A percentile compares a stretch with the other conserved stretches of the same genome.
Evolutionary conservation across 2,888 invertebrate species (phyloP).

Genomic region (Synanthedon vespiformis): DNA sequence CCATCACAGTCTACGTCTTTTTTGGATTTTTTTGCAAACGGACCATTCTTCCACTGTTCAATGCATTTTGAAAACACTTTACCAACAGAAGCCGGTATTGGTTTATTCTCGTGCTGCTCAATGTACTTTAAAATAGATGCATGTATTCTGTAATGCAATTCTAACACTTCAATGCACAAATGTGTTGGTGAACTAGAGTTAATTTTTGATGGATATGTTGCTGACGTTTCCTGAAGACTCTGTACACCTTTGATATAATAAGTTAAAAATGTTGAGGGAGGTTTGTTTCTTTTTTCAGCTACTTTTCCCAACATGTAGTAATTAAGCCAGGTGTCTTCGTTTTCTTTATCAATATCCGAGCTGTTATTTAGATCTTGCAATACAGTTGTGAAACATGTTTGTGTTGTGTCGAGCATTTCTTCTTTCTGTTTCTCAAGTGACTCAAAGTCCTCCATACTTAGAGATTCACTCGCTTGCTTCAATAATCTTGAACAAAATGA

Average conservation of each 20-base stretch:
- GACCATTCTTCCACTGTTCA: conserved; percentile 56
- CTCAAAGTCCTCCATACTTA: conserved; percentile 81
- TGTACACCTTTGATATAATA: conserved; percentile 85
- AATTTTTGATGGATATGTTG: conserved; percentile 88
- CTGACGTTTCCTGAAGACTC: conserved; percentile 82
- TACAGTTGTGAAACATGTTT: conserved; percentile 81
- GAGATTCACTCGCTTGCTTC: conserved; percentile 82
- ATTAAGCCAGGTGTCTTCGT: conserved; percentile 92
- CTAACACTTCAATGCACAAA: conserved; percentile 88
- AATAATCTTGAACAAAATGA: conserved; percentile 89
- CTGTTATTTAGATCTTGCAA: conserved; percentile 71
- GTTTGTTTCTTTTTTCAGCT: conserved; percentile 84
- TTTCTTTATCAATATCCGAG: conserved; percentile 66
- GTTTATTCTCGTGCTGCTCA: conserved; percentile 80
- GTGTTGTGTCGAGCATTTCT: conserved; percentile 82
- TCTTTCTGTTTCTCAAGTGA: conserved; percentile 82
- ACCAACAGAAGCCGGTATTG: conserved; percentile 70
- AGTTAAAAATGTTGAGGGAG: conserved; percentile 79
- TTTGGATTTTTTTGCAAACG: conserved; percentile 44
- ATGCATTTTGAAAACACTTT: conserved; percentile 72
- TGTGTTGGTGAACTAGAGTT: conserved; percentile 86
- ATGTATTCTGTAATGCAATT: conserved; percentile 87
- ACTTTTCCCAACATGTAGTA: conserved; percentile 98
- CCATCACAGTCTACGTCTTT: conserved; percentile 26
- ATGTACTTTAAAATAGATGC: conserved; percentile 90